Evolutionary conservation across 2,797 vertebrate genomes (phyloP).

Genomic region (Chelon auratus): DNA sequence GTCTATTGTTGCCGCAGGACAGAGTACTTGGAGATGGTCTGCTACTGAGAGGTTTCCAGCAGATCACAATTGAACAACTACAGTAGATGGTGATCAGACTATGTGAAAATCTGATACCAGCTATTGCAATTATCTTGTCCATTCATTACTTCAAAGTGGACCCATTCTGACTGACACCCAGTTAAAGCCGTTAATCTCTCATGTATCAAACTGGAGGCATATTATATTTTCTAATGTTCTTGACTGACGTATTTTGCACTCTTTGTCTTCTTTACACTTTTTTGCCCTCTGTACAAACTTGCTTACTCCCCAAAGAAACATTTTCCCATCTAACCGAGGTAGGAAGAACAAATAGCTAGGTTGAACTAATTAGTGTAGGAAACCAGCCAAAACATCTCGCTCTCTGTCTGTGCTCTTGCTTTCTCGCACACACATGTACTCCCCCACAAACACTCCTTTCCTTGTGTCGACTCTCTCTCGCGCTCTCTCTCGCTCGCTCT

Average conservation of each 20-base stretch:
- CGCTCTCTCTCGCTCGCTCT: neutral
- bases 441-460: slow-evolving; percentile 21
- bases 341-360: slow-evolving; percentile 75
- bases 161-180: neutral
- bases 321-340: slow-evolving; percentile 64
- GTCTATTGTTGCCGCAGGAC: neutral
- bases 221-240: neutral
- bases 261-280: slow-evolving; percentile 6
- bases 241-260: neutral
- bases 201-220: neutral
- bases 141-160: neutral
- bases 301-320: slow-evolving; percentile 73
- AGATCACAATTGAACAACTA: neutral
- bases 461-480: slow-evolving; percentile 11
- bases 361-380: slow-evolving; percentile 78
- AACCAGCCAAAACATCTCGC: slow-evolving; percentile 71
- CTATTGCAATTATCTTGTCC: neutral
- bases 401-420: slow-evolving; percentile 35
- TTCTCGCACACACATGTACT: slow-evolving; percentile 3
- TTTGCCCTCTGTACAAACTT: slow-evolving; percentile 69
- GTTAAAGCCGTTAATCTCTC: slow-evolving; percentile 1
- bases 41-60: slow-evolving; percentile 1
- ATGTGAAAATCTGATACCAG: neutral
- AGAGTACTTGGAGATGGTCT: neutral
- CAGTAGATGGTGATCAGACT: neutral